A percentile compares a stretch with the other conserved stretches of the same genome.
Evolutionary conservation across 2,113 vertebrate species (phyloP).

Genomic region (Reinhardtius hippoglossoides): DNA sequence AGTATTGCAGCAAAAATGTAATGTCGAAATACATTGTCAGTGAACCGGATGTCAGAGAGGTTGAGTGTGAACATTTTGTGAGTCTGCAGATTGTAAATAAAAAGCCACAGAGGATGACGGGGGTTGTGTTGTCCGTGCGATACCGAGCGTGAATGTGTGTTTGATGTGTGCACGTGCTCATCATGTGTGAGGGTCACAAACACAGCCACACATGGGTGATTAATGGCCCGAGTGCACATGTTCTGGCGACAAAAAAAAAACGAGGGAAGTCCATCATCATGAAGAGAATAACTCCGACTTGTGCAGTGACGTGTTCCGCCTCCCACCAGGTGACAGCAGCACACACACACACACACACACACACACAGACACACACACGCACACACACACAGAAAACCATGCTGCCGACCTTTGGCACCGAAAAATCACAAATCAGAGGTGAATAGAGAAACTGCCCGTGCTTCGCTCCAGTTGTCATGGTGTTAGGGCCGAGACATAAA

Average conservation of each 20-base stretch:
- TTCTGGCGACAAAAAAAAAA: conserved; percentile 20
- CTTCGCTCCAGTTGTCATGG: background rate
- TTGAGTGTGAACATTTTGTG: no score
- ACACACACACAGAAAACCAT: no score
- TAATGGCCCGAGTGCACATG: background rate
- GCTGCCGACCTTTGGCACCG: conserved; percentile 3
- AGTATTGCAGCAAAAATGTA: no score
- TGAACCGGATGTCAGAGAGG: no score
- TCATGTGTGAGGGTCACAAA: background rate
- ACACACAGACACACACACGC: no score
- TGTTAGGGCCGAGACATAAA: conserved; percentile 1
- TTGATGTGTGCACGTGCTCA: background rate
- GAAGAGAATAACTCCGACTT: background rate
- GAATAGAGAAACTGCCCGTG: conserved; percentile 7
- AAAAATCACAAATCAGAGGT: conserved; percentile 32
- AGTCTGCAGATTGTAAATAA: no score
- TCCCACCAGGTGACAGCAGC: conserved; percentile 6
- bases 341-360: background rate
- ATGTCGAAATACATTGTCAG: no score
- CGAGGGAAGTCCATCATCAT: conserved; percentile 15
- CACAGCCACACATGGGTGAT: background rate
- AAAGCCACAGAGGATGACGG: no score
- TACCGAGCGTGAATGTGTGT: no score
- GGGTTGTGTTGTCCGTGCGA: no score
- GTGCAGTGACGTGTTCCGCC: conserved; percentile 13